A percentile compares a stretch with the other conserved stretches of the same genome.
phyloP scores from a whole-genome alignment of 2,888 invertebrate species.

The Pyrrhia umbra region DNA sequence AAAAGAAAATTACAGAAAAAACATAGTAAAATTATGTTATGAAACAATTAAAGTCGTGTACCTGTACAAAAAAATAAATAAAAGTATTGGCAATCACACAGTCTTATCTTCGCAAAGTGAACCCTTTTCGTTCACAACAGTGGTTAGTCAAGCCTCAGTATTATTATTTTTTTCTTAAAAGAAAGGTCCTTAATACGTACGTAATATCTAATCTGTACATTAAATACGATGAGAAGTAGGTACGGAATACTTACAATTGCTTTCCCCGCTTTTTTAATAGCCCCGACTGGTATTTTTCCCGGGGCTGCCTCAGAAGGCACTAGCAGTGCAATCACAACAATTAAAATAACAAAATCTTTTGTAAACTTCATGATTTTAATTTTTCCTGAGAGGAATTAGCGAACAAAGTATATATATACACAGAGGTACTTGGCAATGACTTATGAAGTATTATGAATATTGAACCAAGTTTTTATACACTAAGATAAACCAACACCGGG shows the following conservation, averaged over 20 bases:
- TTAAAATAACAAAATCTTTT: constrained; percentile 7
- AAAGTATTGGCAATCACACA: too few relatives aligned
- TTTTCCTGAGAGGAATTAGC: not conserved
- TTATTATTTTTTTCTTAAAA: too few relatives aligned
- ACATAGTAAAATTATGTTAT: too few relatives aligned
- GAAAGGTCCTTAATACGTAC: too few relatives aligned
- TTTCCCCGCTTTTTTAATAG: constrained; percentile 61
- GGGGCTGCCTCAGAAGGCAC: constrained; percentile 59
- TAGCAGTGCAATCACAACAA: constrained; percentile 47
- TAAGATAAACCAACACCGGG: constrained; percentile 49
- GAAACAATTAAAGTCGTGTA: too few relatives aligned
- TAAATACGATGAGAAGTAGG: not conserved
- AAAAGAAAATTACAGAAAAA: too few relatives aligned
- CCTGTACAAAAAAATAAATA: too few relatives aligned
- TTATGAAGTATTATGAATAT: constrained; percentile 19
- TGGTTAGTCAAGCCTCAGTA: too few relatives aligned
- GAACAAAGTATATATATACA: not conserved
- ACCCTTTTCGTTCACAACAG: too few relatives aligned
- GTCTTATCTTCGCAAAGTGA: too few relatives aligned
- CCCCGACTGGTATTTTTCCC: constrained; percentile 68
- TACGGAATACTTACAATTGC: not conserved
- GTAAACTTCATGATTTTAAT: not conserved
- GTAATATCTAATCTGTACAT: too few relatives aligned
- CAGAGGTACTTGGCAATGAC: constrained; percentile 9
- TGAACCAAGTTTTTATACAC: constrained; percentile 53